Percentiles rank a stretch among this genome's conserved stretches.
Evolutionary conservation across 2,797 vertebrate genomes (phyloP).

Genomic region (Malurus leucopterus): DNA sequence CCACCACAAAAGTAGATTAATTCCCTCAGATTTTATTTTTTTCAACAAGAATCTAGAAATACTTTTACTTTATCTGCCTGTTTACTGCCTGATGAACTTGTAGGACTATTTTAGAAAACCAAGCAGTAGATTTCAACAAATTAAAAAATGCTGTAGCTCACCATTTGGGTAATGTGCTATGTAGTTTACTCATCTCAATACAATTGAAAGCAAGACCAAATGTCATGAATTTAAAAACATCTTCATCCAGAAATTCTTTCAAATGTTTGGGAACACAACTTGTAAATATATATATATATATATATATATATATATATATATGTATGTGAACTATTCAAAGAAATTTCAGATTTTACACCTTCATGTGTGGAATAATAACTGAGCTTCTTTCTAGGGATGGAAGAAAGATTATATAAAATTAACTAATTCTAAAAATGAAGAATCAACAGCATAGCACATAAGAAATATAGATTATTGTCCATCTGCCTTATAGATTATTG

Average conservation of each 20-base stretch:
- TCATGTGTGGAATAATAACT: background rate
- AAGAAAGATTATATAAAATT: background rate
- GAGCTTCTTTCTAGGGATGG: background rate
- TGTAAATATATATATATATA: background rate
- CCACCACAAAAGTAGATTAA: background rate
- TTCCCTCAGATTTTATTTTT: constrained; percentile 10
- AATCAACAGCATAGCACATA: background rate
- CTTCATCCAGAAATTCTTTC: background rate
- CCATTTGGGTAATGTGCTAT: background rate
- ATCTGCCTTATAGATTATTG: background rate
- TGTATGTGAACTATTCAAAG: background rate
- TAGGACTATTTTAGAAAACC: background rate
- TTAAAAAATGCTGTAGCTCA: background rate
- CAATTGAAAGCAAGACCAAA: background rate
- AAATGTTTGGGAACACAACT: background rate
- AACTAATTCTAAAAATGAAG: background rate
- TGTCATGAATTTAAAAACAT: background rate
- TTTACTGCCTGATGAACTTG: background rate
- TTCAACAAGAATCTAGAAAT: constrained; percentile 32
- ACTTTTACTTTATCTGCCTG: background rate
- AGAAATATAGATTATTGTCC: background rate
- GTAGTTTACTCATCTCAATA: background rate
- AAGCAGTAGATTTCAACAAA: background rate
- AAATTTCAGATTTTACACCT: background rate
- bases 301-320: background rate